These are phyloP conservation scores for Eulithis prunata DNA, from an alignment of 2,888 invertebrate genomes.

Conservation along the genomic window DNA sequence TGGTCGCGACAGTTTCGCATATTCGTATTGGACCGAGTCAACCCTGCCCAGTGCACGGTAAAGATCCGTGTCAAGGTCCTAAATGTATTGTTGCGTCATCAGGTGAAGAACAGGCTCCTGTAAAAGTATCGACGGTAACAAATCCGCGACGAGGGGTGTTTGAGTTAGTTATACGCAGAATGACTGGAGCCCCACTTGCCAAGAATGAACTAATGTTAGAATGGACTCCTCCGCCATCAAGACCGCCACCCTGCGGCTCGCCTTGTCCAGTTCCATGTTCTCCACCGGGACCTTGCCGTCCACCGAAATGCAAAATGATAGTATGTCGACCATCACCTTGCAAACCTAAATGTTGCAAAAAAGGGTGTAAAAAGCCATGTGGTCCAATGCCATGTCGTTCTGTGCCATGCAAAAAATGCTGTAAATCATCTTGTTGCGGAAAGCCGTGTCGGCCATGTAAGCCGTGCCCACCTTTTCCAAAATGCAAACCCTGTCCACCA, in stretches of 20 bases:
- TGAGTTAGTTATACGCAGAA: conserved; percentile 71
- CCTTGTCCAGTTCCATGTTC: conserved; percentile 51
- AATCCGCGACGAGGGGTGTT: conserved; percentile 77
- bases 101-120: conserved; percentile 58
- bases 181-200: conserved; percentile 73
- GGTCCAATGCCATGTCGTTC: conserved; percentile 46
- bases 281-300: conserved; percentile 48
- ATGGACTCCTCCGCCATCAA: conserved; percentile 73
- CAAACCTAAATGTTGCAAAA: conserved; percentile 52
- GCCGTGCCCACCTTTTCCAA: conserved; percentile 39
- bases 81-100: conserved; percentile 62
- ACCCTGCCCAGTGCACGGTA: conserved; percentile 64
- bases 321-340: conserved; percentile 57
- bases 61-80: conserved; percentile 66
- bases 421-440: conserved; percentile 46
- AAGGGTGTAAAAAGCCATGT: conserved; percentile 54
- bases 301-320: conserved; percentile 63
- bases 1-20: conserved; percentile 70
- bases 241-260: conserved; percentile 51
- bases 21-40: conserved; percentile 67
- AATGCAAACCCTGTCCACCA: conserved; percentile 34
- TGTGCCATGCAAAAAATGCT: conserved; percentile 49
- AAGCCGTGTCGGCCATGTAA: conserved; percentile 43
- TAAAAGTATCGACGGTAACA: conserved; percentile 64
- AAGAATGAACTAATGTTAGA: conserved; percentile 77